Evolutionary conservation across 2,888 invertebrate species (phyloP), one percentile per base, ranked within the genome.

Genomic region (Sphaeridia pumilis): DNA sequence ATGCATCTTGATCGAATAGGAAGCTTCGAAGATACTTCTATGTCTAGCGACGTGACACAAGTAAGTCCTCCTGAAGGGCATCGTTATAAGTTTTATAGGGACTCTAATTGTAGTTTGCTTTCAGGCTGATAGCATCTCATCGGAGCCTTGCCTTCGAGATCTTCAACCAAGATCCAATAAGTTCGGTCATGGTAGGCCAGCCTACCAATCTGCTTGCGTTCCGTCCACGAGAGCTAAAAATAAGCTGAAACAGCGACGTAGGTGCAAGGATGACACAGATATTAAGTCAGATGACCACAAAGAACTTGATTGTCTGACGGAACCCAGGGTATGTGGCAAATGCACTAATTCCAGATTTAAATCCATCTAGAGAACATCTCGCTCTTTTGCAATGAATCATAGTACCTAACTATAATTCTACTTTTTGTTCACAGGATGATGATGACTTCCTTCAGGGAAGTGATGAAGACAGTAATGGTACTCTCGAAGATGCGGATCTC

Each of bases 51-150:
- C 49, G 52, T 63, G 38, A 60, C 59, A 24, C 61, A 63, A 46
- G 64, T 64, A 55, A 56, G 55, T 21, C 4, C 10, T 35, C n/a
- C n/a, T n/a, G n/a, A n/a, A n/a, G n/a, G n/a, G n/a, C n/a, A n/a
- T n/a, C n/a, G n/a, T n/a, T n/a, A n/a, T n/a, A n/a, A n/a, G n/a
- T n/a, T n/a, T n/a, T n/a, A n/a, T n/a, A n/a, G n/a, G 31, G 3
- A 49, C 27, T 22, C 24, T 25, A 41, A 17, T 26, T 31, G 20
- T 45, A 35, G 42, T 44, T 45, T 35, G 22, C 49, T 34, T 52
- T 2, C 53, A 62, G 64, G 58, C 58, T 28, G 62, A 64, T 46
- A 64, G 64, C 41, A 62, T 64, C 42, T 58, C 60, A n/a, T 64
- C 64, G 10, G 64, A 62, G 50, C 64, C 64, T 14, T 59, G 62